Conservation (phyloP, 2,113 vertebrate species). For the Pteruthius melanotis region DNA sequence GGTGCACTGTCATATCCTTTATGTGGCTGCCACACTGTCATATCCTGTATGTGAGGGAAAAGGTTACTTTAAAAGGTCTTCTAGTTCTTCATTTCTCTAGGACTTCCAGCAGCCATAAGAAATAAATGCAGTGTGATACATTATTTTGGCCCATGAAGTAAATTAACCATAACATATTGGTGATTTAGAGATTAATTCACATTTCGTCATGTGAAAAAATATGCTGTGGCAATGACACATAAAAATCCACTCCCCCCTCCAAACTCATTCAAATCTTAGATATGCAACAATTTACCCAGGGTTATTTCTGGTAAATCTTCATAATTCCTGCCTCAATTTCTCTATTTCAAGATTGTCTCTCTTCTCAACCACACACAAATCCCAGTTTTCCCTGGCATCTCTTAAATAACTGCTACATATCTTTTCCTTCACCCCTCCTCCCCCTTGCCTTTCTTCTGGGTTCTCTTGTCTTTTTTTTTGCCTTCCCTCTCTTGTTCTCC, state of each 20-base stretch:
- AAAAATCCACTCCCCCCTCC: background rate
- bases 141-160: background rate
- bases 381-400: background rate
- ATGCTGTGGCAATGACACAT: background rate
- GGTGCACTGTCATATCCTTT: too few species aligned
- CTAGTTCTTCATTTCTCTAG: background rate
- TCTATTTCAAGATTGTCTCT: background rate
- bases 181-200: background rate
- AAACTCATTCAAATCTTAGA: background rate
- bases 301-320: background rate
- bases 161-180: background rate
- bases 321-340: background rate
- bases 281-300: background rate
- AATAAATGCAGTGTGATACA: background rate
- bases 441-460: conserved; percentile 10
- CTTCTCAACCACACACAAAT: background rate
- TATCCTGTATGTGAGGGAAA: background rate
- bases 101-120: background rate
- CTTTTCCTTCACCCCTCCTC: background rate
- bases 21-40: background rate
- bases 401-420: background rate
- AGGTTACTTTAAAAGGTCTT: background rate
- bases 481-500: background rate
- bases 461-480: conserved; percentile 36
- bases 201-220: background rate